These are phyloP conservation scores for Ecliptopera silaceata DNA, from an alignment of 2,888 invertebrate genomes.

Conservation along the genomic window DNA sequence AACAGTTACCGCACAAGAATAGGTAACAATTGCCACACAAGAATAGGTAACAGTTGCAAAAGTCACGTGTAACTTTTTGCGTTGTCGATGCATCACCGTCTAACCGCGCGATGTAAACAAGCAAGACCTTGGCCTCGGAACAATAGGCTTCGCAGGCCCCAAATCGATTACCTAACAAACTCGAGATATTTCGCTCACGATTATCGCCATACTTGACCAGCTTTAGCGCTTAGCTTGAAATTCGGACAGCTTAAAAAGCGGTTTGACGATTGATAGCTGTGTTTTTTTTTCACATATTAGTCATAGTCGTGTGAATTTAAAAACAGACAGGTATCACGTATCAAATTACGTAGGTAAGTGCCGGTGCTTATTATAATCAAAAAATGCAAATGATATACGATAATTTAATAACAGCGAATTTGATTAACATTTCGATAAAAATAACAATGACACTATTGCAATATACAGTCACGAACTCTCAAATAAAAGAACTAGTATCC, in stretches of 20 bases:
- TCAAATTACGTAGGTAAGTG: neutral
- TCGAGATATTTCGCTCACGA: slow-evolving; percentile 70
- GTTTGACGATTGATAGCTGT: neutral
- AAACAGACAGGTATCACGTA: neutral
- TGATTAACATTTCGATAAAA: neutral
- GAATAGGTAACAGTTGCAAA: slow-evolving; percentile 8
- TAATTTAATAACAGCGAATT: neutral
- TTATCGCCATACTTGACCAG: slow-evolving; percentile 53
- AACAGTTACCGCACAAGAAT: neutral
- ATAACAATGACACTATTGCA: slow-evolving; percentile 3
- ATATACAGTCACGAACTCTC: slow-evolving; percentile 11
- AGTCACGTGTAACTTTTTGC: slow-evolving; percentile 44
- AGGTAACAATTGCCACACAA: neutral
- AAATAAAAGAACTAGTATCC: slow-evolving; percentile 13
- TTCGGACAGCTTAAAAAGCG: too few species aligned
- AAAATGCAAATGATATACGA: neutral
- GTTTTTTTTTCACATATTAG: neutral
- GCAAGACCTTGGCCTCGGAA: slow-evolving; percentile 75
- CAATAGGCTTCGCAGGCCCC: slow-evolving; percentile 73
- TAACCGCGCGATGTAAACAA: slow-evolving; percentile 72
- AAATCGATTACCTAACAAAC: slow-evolving; percentile 73
- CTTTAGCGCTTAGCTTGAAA: too few species aligned
- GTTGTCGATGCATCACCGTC: slow-evolving; percentile 54
- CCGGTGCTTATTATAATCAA: neutral
- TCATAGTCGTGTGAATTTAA: neutral